Base-by-base conservation (phyloP, 2,888 invertebrate species). In the Clusia tigrina region DNA sequence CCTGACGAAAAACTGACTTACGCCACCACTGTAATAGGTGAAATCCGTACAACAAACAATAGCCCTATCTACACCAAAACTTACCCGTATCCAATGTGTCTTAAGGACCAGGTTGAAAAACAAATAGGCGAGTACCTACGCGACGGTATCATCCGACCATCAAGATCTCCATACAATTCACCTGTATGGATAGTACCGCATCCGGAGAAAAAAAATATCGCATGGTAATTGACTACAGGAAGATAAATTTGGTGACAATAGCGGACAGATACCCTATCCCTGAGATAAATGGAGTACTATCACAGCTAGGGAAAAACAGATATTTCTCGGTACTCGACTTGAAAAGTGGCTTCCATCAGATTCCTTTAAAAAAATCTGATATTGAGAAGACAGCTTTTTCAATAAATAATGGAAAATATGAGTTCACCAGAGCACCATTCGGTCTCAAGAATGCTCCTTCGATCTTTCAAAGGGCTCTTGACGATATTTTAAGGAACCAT, bases 21-120 rank as follows among this genome's bases (percentile, higher is more conserved):
- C 38, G 23, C 32, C 1, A 51, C 65, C 2, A 52, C 6, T 5
- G 59, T 65, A 38, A 52, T 24, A 38, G 64, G 55, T 1, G 54
- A 58, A 55, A 65, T 65, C 9, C 15, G 59, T 1, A 65, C 62
- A 18, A 17, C 23, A 18, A 26, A 48, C 1, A 53, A 61, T 17
- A 26, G 25, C 10, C 62, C 64, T 25, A 51, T 58, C 2, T 65
- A 62, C 18, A 51, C 55, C 6, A 65, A 54, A 32, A 24, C n/a
- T 23, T 59, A 52, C 38, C 53, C 59, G n/a, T 59, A 52, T 24
- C 53, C 42, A n/a, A 20, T 32, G 25, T 6, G 61, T 2, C 54
- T 26, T 2, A 54, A 54, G 32, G 6, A 15, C 2, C 32, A 54
- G 17, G 37, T 54, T 18, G 54, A 54, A 32, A 54, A 32, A 2